phyloP scores from a whole-genome alignment of 2,797 vertebrate species.

The Benthosema pterotum region DNA sequence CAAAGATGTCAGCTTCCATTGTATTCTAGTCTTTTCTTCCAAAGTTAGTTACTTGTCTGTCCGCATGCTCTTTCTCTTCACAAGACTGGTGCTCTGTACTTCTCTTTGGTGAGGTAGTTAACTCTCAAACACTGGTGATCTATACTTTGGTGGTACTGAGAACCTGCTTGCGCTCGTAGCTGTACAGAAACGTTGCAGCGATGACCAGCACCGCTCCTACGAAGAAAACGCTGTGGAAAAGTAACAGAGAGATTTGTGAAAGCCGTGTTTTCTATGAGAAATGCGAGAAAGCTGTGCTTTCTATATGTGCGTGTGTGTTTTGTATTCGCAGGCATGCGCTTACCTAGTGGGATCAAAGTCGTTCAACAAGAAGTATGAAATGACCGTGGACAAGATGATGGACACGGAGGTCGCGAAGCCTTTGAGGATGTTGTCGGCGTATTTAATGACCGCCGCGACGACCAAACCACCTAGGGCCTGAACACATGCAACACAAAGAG shows the following conservation, averaged over 20 bases:
- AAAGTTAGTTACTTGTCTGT: neutral
- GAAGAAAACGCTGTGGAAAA: slow-evolving; percentile 87
- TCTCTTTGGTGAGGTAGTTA: slow-evolving; percentile 10
- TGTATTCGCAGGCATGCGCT: slow-evolving; percentile 2
- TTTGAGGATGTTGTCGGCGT: slow-evolving; percentile 98
- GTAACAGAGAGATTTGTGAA: neutral
- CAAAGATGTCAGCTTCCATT: slow-evolving; percentile 3
- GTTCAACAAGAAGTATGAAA: slow-evolving; percentile 94
- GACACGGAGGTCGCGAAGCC: slow-evolving; percentile 96
- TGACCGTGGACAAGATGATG: slow-evolving; percentile 92
- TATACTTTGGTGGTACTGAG: slow-evolving; percentile 83
- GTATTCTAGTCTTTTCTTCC: neutral
- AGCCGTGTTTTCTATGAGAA: neutral
- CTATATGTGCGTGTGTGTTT: neutral
- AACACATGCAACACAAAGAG: slow-evolving; percentile 4
- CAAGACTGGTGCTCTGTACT: slow-evolving; percentile 6
- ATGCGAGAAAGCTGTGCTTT: too few relatives aligned
- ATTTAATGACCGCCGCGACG: slow-evolving; percentile 96
- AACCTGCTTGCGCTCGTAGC: slow-evolving; percentile 85
- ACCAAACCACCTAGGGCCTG: slow-evolving; percentile 95
- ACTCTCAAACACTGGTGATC: slow-evolving; percentile 7
- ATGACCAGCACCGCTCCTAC: slow-evolving; percentile 91
- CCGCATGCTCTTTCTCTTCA: slow-evolving; percentile 1
- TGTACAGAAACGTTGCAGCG: slow-evolving; percentile 92
- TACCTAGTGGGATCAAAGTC: slow-evolving; percentile 96